phyloP scores from a whole-genome alignment of 2,888 invertebrate species.

The Nymphalis polychloros region DNA sequence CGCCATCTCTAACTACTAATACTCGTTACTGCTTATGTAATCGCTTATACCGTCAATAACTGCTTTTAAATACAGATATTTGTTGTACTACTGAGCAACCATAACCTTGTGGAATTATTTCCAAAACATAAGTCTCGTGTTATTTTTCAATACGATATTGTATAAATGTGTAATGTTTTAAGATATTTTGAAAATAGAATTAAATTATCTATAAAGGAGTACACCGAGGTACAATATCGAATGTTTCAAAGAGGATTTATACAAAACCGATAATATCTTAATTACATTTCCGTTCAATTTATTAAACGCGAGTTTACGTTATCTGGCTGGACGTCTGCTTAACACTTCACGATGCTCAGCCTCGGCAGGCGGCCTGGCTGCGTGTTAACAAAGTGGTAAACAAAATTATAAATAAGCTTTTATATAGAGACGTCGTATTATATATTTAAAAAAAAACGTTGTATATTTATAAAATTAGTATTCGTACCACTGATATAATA shows the following conservation, averaged over 20 bases:
- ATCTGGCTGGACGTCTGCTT: constrained; percentile 55
- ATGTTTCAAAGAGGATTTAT: constrained; percentile 28
- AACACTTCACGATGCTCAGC: constrained; percentile 57
- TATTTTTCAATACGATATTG: too few relatives aligned
- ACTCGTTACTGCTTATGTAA: too few relatives aligned
- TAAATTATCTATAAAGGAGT: constrained; percentile 14
- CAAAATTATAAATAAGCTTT: not conserved
- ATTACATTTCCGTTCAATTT: constrained; percentile 66
- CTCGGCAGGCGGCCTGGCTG: constrained; percentile 31
- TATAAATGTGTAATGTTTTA: not conserved
- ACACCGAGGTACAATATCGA: constrained; percentile 18
- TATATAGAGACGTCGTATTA: too few relatives aligned
- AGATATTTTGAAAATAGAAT: constrained; percentile 13
- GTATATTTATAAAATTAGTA: too few relatives aligned
- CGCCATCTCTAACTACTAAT: too few relatives aligned
- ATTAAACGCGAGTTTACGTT: constrained; percentile 64
- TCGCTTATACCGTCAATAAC: too few relatives aligned
- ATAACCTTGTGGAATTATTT: too few relatives aligned
- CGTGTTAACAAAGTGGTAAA: constrained; percentile 22
- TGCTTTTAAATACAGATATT: too few relatives aligned
- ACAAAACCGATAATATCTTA: constrained; percentile 52
- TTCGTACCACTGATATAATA: too few relatives aligned
- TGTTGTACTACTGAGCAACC: too few relatives aligned
- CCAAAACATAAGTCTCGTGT: too few relatives aligned
- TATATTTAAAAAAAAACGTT: too few relatives aligned